phyloP scores from a whole-genome alignment of 2,888 invertebrate species.

The Folsomia manolachei region DNA sequence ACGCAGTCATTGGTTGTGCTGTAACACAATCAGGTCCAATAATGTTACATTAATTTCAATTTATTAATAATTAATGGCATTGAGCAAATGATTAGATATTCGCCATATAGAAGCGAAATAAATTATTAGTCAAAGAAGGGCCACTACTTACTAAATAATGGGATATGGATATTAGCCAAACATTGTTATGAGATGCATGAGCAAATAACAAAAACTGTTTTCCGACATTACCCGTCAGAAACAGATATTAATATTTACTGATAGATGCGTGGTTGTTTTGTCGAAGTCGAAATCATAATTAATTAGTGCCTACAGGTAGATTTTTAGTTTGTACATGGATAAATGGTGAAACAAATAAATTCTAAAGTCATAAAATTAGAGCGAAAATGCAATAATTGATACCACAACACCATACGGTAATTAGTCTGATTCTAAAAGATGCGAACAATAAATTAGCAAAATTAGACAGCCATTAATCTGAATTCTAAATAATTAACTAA shows the following conservation, averaged over 20 bases:
- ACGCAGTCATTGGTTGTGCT: no score
- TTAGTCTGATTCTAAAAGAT: no score
- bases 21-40: no score
- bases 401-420: no score
- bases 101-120: neutral
- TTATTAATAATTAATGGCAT: neutral
- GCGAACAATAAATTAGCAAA: no score
- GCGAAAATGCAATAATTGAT: no score
- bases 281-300: neutral
- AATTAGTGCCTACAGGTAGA: neutral
- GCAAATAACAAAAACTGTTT: neutral
- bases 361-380: constrained; percentile 6
- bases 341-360: neutral
- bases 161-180: no score
- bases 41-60: neutral
- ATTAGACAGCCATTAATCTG: no score
- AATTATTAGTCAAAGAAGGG: neutral
- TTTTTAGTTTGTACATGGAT: neutral
- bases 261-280: neutral
- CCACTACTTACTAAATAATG: no score
- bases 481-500: no score
- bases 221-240: neutral
- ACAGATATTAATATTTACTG: neutral
- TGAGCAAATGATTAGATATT: neutral
- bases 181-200: neutral